Conservation (phyloP, 2,888 invertebrate genomes). For the Hypomecis punctinalis region DNA sequence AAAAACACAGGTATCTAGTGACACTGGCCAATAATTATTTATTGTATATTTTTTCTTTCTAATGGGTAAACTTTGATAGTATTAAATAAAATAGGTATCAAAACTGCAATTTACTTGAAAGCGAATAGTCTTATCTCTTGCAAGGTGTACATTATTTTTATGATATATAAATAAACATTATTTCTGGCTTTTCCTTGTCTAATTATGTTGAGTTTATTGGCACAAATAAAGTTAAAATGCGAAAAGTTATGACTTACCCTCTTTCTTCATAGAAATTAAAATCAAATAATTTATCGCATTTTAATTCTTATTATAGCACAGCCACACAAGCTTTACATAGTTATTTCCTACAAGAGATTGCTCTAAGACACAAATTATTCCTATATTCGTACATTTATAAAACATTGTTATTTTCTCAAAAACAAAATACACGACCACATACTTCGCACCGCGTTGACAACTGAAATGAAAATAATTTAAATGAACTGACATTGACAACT, state of each 20-base stretch:
- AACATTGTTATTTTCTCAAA: slow-evolving; percentile 55
- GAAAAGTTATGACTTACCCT: slow-evolving; percentile 20
- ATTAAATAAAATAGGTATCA: too few relatives aligned
- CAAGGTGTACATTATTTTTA: too few relatives aligned
- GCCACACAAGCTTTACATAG: slow-evolving; percentile 18
- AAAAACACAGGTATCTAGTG: too few relatives aligned
- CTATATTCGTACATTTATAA: slow-evolving; percentile 67
- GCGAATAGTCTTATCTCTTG: too few relatives aligned
- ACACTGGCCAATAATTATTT: too few relatives aligned
- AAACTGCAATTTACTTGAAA: too few relatives aligned
- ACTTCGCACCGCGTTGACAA: slow-evolving; percentile 57
- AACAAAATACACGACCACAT: slow-evolving; percentile 70
- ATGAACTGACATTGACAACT: not conserved
- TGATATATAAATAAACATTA: too few relatives aligned
- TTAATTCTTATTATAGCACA: slow-evolving; percentile 27
- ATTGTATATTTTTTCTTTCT: too few relatives aligned
- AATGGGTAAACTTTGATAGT: too few relatives aligned
- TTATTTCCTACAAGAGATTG: slow-evolving; percentile 6
- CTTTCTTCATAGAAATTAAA: slow-evolving; percentile 18
- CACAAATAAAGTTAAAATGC: too few relatives aligned
- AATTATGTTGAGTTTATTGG: too few relatives aligned
- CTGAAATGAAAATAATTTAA: not conserved
- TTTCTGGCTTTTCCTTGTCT: too few relatives aligned
- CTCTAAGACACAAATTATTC: slow-evolving; percentile 33
- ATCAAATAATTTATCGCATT: slow-evolving; percentile 28